Percentiles rank a stretch among this genome's conserved stretches.
phyloP scores from a whole-genome alignment of 1,140 invertebrate genomes.

The Papilio polytes region DNA sequence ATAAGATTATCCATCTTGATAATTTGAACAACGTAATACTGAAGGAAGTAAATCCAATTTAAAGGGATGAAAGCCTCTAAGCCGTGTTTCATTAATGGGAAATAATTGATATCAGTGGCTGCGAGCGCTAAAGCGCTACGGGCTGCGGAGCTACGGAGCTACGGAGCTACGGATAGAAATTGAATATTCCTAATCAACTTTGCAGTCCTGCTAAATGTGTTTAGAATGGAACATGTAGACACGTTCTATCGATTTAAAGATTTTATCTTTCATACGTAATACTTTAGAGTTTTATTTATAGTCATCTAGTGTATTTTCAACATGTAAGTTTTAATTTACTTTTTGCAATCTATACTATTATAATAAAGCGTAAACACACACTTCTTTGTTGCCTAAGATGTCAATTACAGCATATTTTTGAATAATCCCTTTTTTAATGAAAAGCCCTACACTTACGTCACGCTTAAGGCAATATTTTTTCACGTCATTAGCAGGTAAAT shows the following conservation, averaged over 20 bases:
- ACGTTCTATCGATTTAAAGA: constrained; percentile 7
- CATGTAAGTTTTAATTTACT: too few species aligned
- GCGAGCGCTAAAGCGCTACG: too few species aligned
- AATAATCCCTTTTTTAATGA: too few species aligned
- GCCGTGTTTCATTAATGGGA: constrained; percentile 21
- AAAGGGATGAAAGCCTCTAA: constrained; percentile 25
- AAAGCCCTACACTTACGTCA: too few species aligned
- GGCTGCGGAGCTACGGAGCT: not conserved
- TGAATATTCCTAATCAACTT: constrained; percentile 24
- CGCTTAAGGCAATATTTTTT: too few species aligned
- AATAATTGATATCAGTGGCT: constrained; percentile 32
- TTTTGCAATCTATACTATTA: too few species aligned
- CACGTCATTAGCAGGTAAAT: too few species aligned
- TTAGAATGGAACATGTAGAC: not conserved
- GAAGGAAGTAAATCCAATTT: constrained; percentile 22
- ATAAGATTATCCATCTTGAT: constrained; percentile 11
- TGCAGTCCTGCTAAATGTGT: not conserved
- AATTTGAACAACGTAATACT: constrained; percentile 19
- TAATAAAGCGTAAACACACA: too few species aligned
- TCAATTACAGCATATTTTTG: too few species aligned
- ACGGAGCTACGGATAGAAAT: not conserved
- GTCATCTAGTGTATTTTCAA: too few species aligned
- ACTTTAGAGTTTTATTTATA: too few species aligned
- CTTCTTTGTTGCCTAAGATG: too few species aligned
- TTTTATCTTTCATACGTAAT: not conserved